Conservation (phyloP, 2,797 vertebrate species). For the Falco cherrug region DNA sequence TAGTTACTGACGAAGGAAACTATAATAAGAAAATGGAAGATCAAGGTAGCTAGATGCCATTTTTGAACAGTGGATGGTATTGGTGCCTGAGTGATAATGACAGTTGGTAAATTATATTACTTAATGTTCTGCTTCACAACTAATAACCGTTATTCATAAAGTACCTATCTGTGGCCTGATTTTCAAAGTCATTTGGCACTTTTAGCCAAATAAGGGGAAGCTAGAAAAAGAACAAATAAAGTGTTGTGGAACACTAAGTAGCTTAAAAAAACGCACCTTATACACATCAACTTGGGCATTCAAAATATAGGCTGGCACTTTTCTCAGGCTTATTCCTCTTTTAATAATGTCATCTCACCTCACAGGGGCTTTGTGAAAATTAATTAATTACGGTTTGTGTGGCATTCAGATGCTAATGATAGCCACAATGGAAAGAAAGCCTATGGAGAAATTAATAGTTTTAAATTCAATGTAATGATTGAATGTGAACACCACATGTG, state of each 20-base stretch:
- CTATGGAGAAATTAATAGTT: conserved; percentile 72
- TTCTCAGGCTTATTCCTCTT: conserved; percentile 53
- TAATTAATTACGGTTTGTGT: conserved; percentile 69
- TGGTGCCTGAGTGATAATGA: background rate
- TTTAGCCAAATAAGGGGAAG: conserved; percentile 34
- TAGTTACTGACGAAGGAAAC: background rate
- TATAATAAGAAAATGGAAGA: background rate
- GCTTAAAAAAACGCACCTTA: conserved; percentile 67
- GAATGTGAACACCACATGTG: conserved; percentile 61
- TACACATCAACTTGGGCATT: conserved; percentile 54
- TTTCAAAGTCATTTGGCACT: background rate
- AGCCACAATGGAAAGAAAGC: conserved; percentile 68
- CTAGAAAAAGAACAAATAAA: conserved; percentile 53
- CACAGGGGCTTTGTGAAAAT: conserved; percentile 68
- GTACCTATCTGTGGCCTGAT: background rate
- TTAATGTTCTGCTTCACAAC: background rate
- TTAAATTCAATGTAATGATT: conserved; percentile 66
- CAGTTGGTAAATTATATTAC: background rate
- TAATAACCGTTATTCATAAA: background rate
- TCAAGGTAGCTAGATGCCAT: background rate
- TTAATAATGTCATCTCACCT: conserved; percentile 70
- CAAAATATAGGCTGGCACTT: conserved; percentile 65
- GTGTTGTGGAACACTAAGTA: conserved; percentile 43
- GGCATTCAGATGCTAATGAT: conserved; percentile 70
- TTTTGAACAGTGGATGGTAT: background rate